Base-by-base conservation (phyloP, 1,140 invertebrate species). In the Oppia nitens region DNA sequence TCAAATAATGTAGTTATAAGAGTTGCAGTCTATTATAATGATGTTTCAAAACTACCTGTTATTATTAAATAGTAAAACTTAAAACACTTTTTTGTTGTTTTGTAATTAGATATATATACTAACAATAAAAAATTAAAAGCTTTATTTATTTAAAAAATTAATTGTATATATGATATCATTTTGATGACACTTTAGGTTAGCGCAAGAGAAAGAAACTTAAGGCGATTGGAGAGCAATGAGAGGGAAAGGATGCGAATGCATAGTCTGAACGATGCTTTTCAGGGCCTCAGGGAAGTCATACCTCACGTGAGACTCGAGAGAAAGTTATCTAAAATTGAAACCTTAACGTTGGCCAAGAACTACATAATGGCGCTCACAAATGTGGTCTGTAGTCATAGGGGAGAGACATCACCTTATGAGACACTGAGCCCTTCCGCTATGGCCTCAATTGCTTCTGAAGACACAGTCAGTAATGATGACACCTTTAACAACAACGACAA, bases 361-460 rank as follows among this genome's bases (percentile, higher is more conserved):
- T 89, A 89, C 71, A 89, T 89, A 68, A 87, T 86, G 77, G 86
- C 86, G 26, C 75, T 90, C 62, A 88, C 85, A 52, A 87, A 88
- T 72, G 83, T 87, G 60, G 85, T 89, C 69, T 85, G 83, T 70
- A 81, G 83, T 65, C 83, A 84, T 77, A 73, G 57, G 45, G 56
- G 56, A 28, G 48, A 57, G 17, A 24, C 60, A 40, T 40, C 32
- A 17, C 32, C 32, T 6, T 40, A 40, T 40, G 32, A 40, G 17
- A 40, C 17, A 17, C 17, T 40, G 6, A 40, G 6, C 32, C 32
- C 32, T 40, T 40, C 32, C 6, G n/a, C n/a, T n/a, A 17, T 40
- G 6, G 6, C 32, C 6, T 40, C 32, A 40, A 40, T 17, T 40
- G 6, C 32, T 40, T 40, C 32, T 40, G 32, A 40, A 9, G 32